These are phyloP conservation scores for Apeira syringaria DNA, from an alignment of 2,888 invertebrate species.

Conservation along the genomic window DNA sequence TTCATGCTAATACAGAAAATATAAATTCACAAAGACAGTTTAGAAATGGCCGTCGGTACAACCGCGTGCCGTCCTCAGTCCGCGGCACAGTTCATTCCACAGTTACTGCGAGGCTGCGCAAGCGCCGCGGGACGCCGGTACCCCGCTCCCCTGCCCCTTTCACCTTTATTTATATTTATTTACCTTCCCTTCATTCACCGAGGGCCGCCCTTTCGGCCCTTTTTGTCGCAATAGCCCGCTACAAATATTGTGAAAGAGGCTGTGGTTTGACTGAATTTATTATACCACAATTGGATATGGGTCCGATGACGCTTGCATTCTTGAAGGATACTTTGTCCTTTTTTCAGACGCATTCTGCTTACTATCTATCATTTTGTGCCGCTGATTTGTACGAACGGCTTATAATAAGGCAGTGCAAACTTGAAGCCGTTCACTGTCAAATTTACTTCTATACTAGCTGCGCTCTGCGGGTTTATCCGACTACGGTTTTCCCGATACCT, in stretches of 20 bases:
- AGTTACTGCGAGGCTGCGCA: constrained; percentile 29
- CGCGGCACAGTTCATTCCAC: constrained; percentile 4
- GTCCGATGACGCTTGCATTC: constrained; percentile 58
- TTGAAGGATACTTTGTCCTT: constrained; percentile 27
- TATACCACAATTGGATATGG: constrained; percentile 72
- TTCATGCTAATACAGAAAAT: no score
- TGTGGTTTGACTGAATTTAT: constrained; percentile 81
- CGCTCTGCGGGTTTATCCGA: no score
- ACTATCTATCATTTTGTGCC: no score
- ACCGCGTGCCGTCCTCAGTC: constrained; percentile 1
- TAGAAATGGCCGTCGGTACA: constrained; percentile 15
- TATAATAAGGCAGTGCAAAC: no score
- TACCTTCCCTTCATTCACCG: constrained; percentile 83
- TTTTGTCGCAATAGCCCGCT: constrained; percentile 79
- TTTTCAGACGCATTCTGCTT: constrained; percentile 1
- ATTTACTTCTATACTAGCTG: no score
- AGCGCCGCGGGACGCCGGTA: constrained; percentile 61
- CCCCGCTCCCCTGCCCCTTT: constrained; percentile 54
- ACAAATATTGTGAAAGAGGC: constrained; percentile 82
- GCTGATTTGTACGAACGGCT: no score
- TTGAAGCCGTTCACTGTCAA: no score
- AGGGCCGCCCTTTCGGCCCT: constrained; percentile 81
- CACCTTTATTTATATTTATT: constrained; percentile 83
- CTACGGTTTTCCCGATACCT: no score
- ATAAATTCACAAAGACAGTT: constrained; percentile 10